Evolutionary conservation across 2,797 vertebrate genomes (phyloP).

Genomic region (Alectoris magna): DNA sequence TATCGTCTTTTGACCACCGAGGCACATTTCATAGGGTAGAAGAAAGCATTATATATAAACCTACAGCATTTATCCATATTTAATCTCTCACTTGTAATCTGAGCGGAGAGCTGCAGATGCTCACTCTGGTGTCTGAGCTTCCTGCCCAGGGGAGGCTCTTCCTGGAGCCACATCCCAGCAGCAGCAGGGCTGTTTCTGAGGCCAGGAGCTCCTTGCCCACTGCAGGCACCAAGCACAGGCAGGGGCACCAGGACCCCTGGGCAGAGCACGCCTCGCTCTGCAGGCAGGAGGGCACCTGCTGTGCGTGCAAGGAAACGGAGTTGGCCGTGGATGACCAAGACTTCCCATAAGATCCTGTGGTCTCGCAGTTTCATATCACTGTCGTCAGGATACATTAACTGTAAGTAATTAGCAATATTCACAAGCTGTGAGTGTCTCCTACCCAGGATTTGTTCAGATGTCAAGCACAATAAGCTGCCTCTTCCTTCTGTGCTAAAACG

Average conservation of each 20-base stretch:
- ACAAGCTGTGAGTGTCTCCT: slow-evolving; percentile 70
- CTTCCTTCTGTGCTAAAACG: background rate
- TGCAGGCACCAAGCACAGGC: background rate
- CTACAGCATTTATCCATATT: slow-evolving; percentile 61
- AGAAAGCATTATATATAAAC: slow-evolving; percentile 50
- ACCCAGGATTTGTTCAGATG: slow-evolving; percentile 70
- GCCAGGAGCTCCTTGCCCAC: too few species aligned
- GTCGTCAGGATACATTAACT: slow-evolving; percentile 16
- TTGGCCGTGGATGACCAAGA: background rate
- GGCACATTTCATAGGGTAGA: slow-evolving; percentile 63
- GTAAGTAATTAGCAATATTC: slow-evolving; percentile 71
- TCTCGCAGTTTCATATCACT: background rate
- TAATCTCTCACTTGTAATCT: slow-evolving; percentile 29
- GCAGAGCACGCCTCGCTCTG: background rate
- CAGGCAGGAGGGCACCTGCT: background rate
- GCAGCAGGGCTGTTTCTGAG: background rate
- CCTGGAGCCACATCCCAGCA: background rate
- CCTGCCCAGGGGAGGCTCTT: background rate
- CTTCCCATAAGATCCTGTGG: background rate
- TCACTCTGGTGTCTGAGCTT: background rate
- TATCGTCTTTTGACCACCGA: slow-evolving; percentile 44
- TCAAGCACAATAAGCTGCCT: slow-evolving; percentile 79
- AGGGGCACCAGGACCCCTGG: background rate
- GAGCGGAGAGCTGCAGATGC: background rate
- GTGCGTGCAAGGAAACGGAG: fast-evolving